These are phyloP conservation scores for Lepidocolaptes lacrymiger DNA, from an alignment of 2,797 vertebrate genomes.

Conservation along the genomic window DNA sequence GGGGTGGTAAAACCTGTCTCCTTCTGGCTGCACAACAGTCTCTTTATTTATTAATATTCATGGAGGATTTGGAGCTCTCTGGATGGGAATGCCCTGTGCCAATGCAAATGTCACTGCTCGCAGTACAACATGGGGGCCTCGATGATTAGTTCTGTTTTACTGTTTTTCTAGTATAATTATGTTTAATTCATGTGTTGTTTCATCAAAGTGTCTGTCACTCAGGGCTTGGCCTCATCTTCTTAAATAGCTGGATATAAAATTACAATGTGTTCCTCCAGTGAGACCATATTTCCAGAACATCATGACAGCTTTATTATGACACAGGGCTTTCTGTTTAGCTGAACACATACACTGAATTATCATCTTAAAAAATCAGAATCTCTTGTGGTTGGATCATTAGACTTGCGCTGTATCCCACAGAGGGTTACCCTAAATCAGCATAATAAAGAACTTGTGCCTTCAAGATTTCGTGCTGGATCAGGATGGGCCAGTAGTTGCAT, in stretches of 20 bases:
- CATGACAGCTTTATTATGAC: conserved; percentile 57
- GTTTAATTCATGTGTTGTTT: conserved; percentile 62
- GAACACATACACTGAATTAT: neutral
- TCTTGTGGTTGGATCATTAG: neutral
- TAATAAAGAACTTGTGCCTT: neutral
- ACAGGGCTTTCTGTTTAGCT: conserved; percentile 42
- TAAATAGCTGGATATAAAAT: conserved; percentile 62
- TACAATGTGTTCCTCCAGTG: conserved; percentile 53
- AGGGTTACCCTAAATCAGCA: neutral
- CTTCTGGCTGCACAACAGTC: rapidly evolving
- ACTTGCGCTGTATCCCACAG: neutral
- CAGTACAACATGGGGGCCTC: neutral
- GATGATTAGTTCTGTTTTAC: conserved; percentile 46
- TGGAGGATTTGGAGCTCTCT: neutral
- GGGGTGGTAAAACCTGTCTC: neutral
- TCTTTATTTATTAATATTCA: conserved; percentile 30
- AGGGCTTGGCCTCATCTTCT: conserved; percentile 56
- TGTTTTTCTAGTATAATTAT: conserved; percentile 57
- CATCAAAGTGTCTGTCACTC: conserved; percentile 48
- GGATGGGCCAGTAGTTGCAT: neutral
- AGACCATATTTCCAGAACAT: conserved; percentile 41
- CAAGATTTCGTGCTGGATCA: neutral
- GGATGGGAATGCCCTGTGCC: conserved; percentile 12
- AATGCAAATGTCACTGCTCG: conserved; percentile 28
- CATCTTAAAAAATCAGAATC: neutral